Evolutionary conservation across 2,113 vertebrate genomes (phyloP).

Genomic region (Entomyzon cyanotis): DNA sequence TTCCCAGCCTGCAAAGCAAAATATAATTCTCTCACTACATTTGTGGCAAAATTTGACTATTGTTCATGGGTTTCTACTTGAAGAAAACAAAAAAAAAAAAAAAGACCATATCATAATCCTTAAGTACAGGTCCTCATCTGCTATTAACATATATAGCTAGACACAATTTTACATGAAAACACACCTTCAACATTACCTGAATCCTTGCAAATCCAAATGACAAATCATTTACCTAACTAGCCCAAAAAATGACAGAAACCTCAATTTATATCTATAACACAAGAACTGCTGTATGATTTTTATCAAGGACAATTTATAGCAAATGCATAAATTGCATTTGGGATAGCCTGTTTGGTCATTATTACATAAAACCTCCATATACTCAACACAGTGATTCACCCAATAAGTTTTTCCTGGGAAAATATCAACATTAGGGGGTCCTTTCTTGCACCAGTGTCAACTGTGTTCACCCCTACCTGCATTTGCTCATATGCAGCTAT

Average conservation of each 20-base stretch:
- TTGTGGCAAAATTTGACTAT: not conserved
- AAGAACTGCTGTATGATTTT: not conserved
- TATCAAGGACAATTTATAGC: not conserved
- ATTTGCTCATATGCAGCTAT: not conserved
- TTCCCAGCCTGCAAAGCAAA: not conserved
- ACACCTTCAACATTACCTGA: not conserved
- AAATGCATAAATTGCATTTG: not conserved
- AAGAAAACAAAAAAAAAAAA: not conserved
- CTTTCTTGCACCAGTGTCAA: not conserved
- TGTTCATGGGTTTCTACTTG: not conserved
- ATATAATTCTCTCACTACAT: not conserved
- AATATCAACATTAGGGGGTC: not conserved
- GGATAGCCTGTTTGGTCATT: not conserved
- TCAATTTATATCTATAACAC: not conserved
- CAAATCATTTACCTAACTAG: not conserved
- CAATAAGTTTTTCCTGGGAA: not conserved
- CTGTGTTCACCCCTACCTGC: not conserved
- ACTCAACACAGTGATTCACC: not conserved
- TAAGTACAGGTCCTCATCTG: not conserved
- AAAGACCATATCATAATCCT: fast-evolving
- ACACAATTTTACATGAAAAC: not conserved
- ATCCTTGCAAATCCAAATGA: not conserved
- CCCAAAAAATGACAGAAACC: not conserved
- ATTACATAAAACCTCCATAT: not conserved
- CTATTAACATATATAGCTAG: not conserved